These are phyloP conservation scores for Aporrectodea caliginosa DNA, from an alignment of 1,140 invertebrate genomes.

Conservation along the genomic window DNA sequence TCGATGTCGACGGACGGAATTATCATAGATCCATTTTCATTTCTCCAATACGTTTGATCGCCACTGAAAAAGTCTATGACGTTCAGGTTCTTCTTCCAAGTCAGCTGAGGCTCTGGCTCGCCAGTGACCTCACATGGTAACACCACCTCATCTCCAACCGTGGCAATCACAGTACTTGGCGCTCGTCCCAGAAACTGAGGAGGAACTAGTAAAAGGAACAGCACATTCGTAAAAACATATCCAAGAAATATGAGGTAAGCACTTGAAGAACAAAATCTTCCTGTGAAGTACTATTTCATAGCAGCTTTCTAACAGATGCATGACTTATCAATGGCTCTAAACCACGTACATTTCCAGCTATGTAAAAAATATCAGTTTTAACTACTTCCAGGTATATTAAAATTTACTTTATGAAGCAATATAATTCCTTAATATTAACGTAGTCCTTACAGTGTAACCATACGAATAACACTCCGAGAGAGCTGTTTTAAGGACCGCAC, in stretches of 20 bases:
- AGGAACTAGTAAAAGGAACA: slow-evolving; percentile 60
- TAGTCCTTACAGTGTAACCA: no score
- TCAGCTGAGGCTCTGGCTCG: slow-evolving; percentile 54
- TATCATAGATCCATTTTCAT: slow-evolving; percentile 6
- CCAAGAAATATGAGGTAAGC: neutral
- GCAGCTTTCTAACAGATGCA: no score
- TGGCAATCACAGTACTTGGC: slow-evolving; percentile 89
- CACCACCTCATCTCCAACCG: slow-evolving; percentile 63
- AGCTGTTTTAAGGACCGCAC: no score
- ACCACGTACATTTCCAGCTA: no score
- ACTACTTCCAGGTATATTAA: no score
- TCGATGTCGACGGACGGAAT: slow-evolving; percentile 29
- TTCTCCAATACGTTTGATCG: slow-evolving; percentile 10
- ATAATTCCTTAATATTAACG: no score
- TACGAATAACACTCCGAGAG: no score
- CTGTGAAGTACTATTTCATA: no score
- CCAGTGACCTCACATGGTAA: slow-evolving; percentile 57
- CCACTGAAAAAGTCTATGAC: slow-evolving; percentile 38
- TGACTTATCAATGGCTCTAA: no score
- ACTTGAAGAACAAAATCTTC: no score
- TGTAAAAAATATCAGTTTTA: no score
- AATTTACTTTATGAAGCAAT: no score
- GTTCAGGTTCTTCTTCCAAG: slow-evolving; percentile 50
- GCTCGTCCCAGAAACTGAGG: slow-evolving; percentile 79
- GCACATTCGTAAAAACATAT: neutral